Base-by-base conservation (phyloP, 2,113 vertebrate genomes). In the Chaetops frenatus region DNA sequence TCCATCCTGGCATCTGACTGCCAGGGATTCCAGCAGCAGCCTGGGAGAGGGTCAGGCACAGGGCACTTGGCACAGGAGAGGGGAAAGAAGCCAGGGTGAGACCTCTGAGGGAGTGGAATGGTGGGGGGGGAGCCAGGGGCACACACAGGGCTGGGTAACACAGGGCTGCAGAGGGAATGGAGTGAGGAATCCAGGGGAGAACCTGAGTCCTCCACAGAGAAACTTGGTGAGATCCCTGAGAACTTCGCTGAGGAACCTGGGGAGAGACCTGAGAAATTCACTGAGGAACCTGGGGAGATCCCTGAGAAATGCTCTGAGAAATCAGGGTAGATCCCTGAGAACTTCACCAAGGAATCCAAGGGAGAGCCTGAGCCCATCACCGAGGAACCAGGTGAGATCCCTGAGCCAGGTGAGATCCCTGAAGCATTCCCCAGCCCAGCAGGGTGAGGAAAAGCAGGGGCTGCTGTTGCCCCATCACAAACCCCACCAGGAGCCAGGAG, bases 1-100 rank as follows among this genome's bases (percentile, higher is more conserved):
- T 69, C 82, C 33, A 16, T 44, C 7, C 1, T 0, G 2, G 65
- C 33, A 12, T 29, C 27, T 27, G 5, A 17, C 38, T 56, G 61
- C 28, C 60, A n/a, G 76, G 19, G 72, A 48, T 40, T 66, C 15
- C 81, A 65, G 86, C 5, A 64, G 93, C 47, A 81, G 81, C 44
- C 22, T 36, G 38, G 27, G n/a, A n/a, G 22, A 29, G 72, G 69
- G 57, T 82, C 84, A 62, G 81, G 70, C 87, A 73, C 78, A 4
- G 28, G 35, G 87, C 73, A 50, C 77, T 91, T 81, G 87, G 90
- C 76, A 88, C 61, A 72, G 25, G 38, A 94, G 51, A 35, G 79
- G 86, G 57, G 80, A 80, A 67, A 86, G 80, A 14, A 80, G 79
- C 42, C 86, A 61, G 38, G 7, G 51, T 4, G 66, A 90, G 88